phyloP scores from a whole-genome alignment of 2,888 invertebrate species.

The Polylopha cassiicola region DNA sequence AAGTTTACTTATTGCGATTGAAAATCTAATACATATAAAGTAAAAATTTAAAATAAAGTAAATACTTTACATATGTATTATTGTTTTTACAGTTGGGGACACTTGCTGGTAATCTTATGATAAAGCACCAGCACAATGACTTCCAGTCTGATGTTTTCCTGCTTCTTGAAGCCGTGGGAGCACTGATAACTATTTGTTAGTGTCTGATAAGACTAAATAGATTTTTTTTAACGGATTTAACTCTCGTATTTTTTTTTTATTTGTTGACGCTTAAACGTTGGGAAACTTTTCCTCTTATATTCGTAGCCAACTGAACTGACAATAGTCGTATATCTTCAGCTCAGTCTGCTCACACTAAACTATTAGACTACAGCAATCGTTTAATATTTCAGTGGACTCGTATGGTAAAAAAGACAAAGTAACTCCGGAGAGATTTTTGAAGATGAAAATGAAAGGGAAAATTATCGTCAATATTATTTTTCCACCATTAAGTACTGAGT shows the following conservation, averaged over 20 bases:
- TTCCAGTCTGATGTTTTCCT: conserved; percentile 83
- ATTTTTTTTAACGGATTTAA: neutral
- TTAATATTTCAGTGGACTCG: conserved; percentile 19
- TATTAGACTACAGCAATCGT: no score
- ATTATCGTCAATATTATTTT: conserved; percentile 41
- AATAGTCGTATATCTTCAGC: no score
- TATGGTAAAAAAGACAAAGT: conserved; percentile 30
- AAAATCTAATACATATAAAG: neutral
- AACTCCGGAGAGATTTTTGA: conserved; percentile 46
- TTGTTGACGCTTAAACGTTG: no score
- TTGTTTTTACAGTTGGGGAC: conserved; percentile 71
- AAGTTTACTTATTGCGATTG: conserved; percentile 34
- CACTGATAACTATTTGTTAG: conserved; percentile 71
- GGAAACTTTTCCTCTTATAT: no score
- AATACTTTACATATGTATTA: neutral
- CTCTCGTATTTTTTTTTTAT: no score
- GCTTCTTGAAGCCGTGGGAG: conserved; percentile 74
- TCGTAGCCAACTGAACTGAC: no score
- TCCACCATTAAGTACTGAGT: conserved; percentile 26
- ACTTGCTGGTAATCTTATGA: conserved; percentile 81
- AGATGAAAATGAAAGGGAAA: conserved; percentile 43
- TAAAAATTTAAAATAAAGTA: no score
- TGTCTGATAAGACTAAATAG: conserved; percentile 21
- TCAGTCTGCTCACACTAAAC: no score
- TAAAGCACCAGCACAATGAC: conserved; percentile 77